phyloP scores from a whole-genome alignment of 2,113 vertebrate genomes.

The Pseudolaguvia tuberculata region DNA sequence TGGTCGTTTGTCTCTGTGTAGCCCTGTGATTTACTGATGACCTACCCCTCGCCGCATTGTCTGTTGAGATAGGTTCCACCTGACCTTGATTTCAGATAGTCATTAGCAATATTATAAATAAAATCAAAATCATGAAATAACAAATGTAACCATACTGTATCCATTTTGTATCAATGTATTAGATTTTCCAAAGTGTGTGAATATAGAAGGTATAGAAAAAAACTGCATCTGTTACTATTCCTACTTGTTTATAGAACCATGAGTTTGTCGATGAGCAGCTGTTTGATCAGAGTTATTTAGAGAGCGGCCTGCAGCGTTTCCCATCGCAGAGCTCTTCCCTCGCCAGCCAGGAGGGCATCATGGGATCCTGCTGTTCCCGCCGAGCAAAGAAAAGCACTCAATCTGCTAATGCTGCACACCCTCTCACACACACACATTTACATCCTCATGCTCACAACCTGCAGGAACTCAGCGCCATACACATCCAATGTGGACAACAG shows the following conservation, averaged over 20 bases:
- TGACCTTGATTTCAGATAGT: not conserved
- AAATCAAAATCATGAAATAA: not conserved
- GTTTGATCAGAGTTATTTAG: constrained; percentile 96
- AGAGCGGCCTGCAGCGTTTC: constrained; percentile 85
- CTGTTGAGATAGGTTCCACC: too few relatives aligned
- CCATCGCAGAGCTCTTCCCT: constrained; percentile 86
- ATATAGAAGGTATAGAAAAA: not conserved
- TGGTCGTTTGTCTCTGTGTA: too few relatives aligned
- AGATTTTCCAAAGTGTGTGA: not conserved
- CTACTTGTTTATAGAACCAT: constrained; percentile 78
- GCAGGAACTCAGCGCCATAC: constrained; percentile 98
- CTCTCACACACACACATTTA: constrained; percentile 78
- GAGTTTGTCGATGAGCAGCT: constrained; percentile 96
- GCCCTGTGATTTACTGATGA: too few relatives aligned
- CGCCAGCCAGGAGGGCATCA: constrained; percentile 79
- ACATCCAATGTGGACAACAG: constrained; percentile 87
- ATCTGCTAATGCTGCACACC: constrained; percentile 80
- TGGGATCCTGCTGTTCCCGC: constrained; percentile 88
- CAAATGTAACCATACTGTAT: not conserved
- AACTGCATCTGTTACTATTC: not conserved
- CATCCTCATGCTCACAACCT: constrained; percentile 80
- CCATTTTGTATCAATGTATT: not conserved
- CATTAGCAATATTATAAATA: not conserved
- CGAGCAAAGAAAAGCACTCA: constrained; percentile 83
- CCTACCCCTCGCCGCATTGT: too few relatives aligned